These are phyloP conservation scores for Craseonycteris thonglongyai DNA, from an alignment of 2,113 vertebrate species.

Conservation along the genomic window DNA sequence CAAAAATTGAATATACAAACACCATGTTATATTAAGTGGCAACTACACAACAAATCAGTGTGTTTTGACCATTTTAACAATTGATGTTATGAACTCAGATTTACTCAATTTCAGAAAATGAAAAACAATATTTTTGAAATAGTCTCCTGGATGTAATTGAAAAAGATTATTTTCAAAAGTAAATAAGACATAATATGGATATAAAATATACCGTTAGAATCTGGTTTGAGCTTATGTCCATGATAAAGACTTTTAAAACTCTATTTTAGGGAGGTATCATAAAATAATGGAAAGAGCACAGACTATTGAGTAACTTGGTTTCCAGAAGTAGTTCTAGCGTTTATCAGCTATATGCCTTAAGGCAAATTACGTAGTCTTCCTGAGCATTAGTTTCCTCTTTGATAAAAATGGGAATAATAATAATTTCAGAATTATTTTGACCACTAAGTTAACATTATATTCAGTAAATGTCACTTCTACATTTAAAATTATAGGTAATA, in stretches of 20 bases:
- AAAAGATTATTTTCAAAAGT: not conserved
- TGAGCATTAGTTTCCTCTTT: constrained; percentile 12
- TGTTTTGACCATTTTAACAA: constrained; percentile 1
- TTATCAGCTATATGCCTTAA: not conserved
- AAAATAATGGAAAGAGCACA: not conserved
- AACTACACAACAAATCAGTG: not conserved
- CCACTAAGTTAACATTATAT: not conserved
- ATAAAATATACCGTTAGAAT: not conserved
- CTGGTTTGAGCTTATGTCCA: not conserved
- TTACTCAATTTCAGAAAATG: constrained; percentile 5
- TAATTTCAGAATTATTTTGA: constrained; percentile 12
- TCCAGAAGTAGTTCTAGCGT: not conserved
- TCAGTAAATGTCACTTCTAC: not conserved
- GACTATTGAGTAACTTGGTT: not conserved
- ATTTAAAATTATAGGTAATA: constrained; percentile 3
- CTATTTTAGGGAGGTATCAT: not conserved
- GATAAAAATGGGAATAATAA: constrained; percentile 13
- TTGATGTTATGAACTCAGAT: constrained; percentile 12
- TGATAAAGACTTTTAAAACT: not conserved
- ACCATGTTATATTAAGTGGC: not conserved
- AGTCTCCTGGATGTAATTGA: not conserved
- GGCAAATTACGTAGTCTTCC: not conserved
- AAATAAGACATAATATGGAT: not conserved
- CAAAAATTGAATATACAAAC: not conserved
- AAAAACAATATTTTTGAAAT: constrained; percentile 4